These are phyloP conservation scores for Megalops cyprinoides DNA, from an alignment of 2,797 vertebrate genomes.

Conservation along the genomic window DNA sequence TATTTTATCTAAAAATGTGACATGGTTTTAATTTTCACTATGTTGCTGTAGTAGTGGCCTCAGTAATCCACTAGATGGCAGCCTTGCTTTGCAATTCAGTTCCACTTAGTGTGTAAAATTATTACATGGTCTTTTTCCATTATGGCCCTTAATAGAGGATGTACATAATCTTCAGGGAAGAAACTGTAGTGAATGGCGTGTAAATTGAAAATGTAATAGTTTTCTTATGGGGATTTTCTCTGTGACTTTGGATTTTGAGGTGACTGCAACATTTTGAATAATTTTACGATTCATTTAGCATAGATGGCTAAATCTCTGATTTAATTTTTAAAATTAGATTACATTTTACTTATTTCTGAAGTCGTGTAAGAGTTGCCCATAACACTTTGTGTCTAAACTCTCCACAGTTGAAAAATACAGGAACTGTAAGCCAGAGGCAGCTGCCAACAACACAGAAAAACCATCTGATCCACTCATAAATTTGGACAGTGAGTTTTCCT, in stretches of 20 bases:
- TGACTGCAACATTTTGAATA: not conserved
- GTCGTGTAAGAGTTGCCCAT: not conserved
- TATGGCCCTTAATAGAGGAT: not conserved
- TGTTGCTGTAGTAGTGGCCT: slow-evolving; percentile 13
- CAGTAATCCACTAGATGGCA: slow-evolving; percentile 57
- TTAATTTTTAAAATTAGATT: not conserved
- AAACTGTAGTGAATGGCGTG: too few relatives aligned
- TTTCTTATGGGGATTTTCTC: too few relatives aligned
- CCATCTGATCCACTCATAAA: slow-evolving; percentile 87
- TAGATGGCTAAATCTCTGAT: not conserved
- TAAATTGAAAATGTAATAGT: too few relatives aligned
- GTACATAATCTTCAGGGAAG: too few relatives aligned
- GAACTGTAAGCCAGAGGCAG: slow-evolving; percentile 78
- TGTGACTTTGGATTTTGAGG: too few relatives aligned
- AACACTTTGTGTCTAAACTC: slow-evolving; percentile 6
- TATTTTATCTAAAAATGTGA: not conserved
- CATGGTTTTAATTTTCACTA: not conserved
- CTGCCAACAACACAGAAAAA: slow-evolving; percentile 73
- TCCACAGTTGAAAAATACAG: slow-evolving; percentile 90
- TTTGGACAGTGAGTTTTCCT: slow-evolving; percentile 83
- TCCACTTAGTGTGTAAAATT: not conserved
- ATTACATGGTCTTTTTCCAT: not conserved
- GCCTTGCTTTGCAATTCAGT: slow-evolving; percentile 11
- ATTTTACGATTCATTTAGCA: too few relatives aligned
- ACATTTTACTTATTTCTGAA: not conserved